Evolutionary conservation across 2,888 invertebrate species (phyloP).

Genomic region (Aphelenchoides bicaudatus): DNA sequence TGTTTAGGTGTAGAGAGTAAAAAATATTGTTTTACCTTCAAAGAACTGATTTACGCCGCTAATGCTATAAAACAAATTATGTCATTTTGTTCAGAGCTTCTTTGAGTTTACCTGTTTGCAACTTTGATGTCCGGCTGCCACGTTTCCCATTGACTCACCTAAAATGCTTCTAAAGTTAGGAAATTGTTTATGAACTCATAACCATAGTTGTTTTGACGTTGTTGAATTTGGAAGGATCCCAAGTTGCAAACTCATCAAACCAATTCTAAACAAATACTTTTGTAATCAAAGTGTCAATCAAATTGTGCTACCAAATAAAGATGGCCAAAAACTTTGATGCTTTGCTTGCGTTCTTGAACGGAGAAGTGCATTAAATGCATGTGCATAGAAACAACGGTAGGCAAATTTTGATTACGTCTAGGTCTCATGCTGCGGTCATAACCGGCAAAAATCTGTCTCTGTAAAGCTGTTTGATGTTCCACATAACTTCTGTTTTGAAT

Average conservation of each 20-base stretch:
- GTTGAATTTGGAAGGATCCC: conserved; percentile 53
- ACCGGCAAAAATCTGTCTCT: conserved; percentile 31
- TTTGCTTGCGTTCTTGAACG: conserved; percentile 47
- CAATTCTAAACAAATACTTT: conserved; percentile 40
- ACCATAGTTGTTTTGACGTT: conserved; percentile 46
- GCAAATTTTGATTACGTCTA: conserved; percentile 31
- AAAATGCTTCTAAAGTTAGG: too few relatives aligned
- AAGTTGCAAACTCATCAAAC: conserved; percentile 51
- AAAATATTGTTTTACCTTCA: conserved; percentile 27
- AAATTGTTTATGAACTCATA: too few relatives aligned
- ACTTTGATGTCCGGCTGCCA: conserved; percentile 54
- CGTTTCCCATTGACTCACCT: conserved; percentile 52
- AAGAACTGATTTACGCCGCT: conserved; percentile 46
- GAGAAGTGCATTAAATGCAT: conserved; percentile 50
- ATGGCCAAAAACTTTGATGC: conserved; percentile 52
- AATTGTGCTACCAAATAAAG: conserved; percentile 49
- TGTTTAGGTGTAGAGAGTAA: background rate
- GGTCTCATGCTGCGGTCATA: conserved; percentile 37
- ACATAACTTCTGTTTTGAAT: conserved; percentile 38
- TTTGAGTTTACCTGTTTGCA: conserved; percentile 44
- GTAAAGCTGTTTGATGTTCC: conserved; percentile 40
- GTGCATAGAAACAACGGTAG: conserved; percentile 35
- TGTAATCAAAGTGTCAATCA: background rate
- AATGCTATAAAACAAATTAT: conserved; percentile 31
- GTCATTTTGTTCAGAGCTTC: background rate